Base-by-base conservation (phyloP, 2,888 invertebrate genomes). In the Tenthredo amoena region DNA sequence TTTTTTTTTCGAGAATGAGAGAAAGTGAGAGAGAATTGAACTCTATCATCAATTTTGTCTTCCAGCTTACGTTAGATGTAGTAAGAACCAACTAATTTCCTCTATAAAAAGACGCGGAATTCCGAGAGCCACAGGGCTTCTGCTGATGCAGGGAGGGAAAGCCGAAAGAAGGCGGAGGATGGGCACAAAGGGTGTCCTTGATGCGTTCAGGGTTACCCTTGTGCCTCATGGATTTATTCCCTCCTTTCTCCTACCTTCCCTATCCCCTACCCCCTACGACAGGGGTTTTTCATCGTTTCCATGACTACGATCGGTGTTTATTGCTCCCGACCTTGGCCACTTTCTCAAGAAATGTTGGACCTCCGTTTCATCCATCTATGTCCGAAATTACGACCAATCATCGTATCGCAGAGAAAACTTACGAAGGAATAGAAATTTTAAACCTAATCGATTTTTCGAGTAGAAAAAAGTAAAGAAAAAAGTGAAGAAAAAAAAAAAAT, bases 211-310 rank as follows among this genome's bases (percentile, higher is more conserved):
- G 77, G 81, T 81, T 81, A 31, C 58, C 85, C 77, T 65, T 68
- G 50, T 26, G 65, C 77, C 65, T 65, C 72, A 58, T 55, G 47
- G 50, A 65, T 79, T 85, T 26, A 15, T 76, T 40, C 76, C 12
- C 65, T 76, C 40, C 26, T 37, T 74, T 77, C 58, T 43, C 31
- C 83, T 86, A 86, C 77, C 86, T 50, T 81, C 87, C 86, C 86
- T 50, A n/a, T 31, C 58, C 84, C 37, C 82, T 84, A 65, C 21
- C 76, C 83, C 76, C 86, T 83, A 50, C 84, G 72, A 84, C 86
- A 72, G 72, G 86, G 87, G 88, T 87, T 87, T 84, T 86, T 65
- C 68, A 4, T 50, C 62, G 76, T 71, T 77, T 55, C 77, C 77
- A 81, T 58, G 81, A 37, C 81, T 21, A 62, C 62, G 21, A 81